Evolutionary conservation across 1,140 invertebrate genomes (phyloP).

Genomic region (Epicauta chinensis): DNA sequence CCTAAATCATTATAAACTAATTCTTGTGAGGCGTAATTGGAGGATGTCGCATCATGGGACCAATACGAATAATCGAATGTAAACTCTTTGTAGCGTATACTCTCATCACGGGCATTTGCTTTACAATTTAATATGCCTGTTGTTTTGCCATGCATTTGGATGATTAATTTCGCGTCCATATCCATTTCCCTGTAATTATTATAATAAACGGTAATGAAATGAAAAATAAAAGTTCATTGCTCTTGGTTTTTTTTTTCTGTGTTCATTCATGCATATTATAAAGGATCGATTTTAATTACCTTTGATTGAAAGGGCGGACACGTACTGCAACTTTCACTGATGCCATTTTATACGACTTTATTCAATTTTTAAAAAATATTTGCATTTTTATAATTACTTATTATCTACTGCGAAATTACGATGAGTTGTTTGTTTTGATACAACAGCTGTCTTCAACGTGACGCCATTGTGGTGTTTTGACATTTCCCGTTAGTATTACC

Average conservation of each 20-base stretch:
- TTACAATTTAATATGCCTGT: constrained; percentile 75
- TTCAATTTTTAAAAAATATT: neutral
- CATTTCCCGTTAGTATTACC: too few relatives aligned
- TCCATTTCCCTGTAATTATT: constrained; percentile 61
- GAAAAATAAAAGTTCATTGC: constrained; percentile 31
- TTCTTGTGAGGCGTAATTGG: constrained; percentile 74
- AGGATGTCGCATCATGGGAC: constrained; percentile 67
- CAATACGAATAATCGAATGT: constrained; percentile 92
- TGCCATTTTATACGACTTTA: constrained; percentile 49
- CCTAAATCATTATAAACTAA: constrained; percentile 84
- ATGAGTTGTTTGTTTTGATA: neutral
- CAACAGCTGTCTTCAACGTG: too few relatives aligned
- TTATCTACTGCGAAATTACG: neutral
- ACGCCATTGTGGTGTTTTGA: constrained; percentile 5
- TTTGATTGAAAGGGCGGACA: constrained; percentile 75
- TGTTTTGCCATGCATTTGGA: constrained; percentile 82
- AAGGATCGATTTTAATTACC: constrained; percentile 46
- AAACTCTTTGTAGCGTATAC: constrained; percentile 70
- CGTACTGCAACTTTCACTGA: constrained; percentile 76
- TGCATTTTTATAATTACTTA: neutral
- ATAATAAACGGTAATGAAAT: constrained; percentile 39
- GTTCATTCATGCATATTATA: constrained; percentile 34
- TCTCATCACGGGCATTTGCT: constrained; percentile 42
- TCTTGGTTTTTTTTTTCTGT: constrained; percentile 25
- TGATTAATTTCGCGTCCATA: constrained; percentile 75